Evolutionary conservation across 1,140 invertebrate genomes (phyloP).

Genomic region (Plectus sambesii): DNA sequence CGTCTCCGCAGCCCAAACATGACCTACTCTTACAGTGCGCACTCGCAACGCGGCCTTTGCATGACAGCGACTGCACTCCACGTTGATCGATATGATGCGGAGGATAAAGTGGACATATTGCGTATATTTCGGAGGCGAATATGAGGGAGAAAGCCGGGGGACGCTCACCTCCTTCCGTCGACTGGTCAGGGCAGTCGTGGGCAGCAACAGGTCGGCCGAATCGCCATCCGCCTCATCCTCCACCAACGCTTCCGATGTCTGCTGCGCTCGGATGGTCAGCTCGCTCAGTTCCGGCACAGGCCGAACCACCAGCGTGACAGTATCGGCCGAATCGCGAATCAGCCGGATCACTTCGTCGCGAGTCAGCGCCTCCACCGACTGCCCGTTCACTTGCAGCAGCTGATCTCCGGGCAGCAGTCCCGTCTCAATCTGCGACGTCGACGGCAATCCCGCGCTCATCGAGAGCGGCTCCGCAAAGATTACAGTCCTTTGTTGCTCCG

Average conservation of each 20-base stretch:
- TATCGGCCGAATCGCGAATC: constrained; percentile 69
- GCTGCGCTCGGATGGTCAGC: constrained; percentile 60
- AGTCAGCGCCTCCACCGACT: constrained; percentile 67
- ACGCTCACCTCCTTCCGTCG: too few relatives aligned
- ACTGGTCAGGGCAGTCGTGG: too few relatives aligned
- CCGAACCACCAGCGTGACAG: constrained; percentile 59
- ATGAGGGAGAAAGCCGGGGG: too few relatives aligned
- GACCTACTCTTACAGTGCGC: too few relatives aligned
- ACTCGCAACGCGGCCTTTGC: too few relatives aligned
- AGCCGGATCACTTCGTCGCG: constrained; percentile 85
- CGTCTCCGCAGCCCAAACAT: too few relatives aligned
- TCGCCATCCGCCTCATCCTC: constrained; percentile 68
- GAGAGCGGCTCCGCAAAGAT: constrained; percentile 82
- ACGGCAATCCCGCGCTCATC: constrained; percentile 55
- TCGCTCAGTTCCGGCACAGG: constrained; percentile 75
- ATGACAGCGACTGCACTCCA: too few relatives aligned
- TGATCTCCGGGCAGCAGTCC: constrained; percentile 77
- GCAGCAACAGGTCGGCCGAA: too few relatives aligned
- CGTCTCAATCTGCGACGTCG: constrained; percentile 55
- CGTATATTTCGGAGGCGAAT: too few relatives aligned
- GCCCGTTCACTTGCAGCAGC: constrained; percentile 76
- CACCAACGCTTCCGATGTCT: constrained; percentile 57
- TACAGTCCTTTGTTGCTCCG: constrained; percentile 57
- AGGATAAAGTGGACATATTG: too few relatives aligned
- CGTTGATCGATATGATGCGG: too few relatives aligned